Evolutionary conservation across 2,888 invertebrate species (phyloP), one percentile per base, ranked within the genome.

Genomic region (Pseudoips prasinana): DNA sequence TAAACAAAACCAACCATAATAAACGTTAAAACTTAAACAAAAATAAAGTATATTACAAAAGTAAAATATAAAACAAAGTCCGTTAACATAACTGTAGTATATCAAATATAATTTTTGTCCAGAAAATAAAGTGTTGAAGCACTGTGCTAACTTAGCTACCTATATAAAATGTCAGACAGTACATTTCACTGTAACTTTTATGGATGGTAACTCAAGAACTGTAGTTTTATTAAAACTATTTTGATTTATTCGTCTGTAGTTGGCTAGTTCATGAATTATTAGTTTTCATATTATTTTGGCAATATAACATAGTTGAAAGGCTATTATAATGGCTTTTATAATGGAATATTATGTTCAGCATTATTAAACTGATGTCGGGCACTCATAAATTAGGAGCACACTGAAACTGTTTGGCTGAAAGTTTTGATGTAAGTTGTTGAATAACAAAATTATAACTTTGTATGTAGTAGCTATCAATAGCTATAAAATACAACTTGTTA

Each of bases 171-270:
- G 39, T 46, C 35, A 40, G 34, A 42, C 25, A 43, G 24, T 22
- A 24, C 25, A 31, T 44, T 44, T 36, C 25, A 31, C 24, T 33
- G 31, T 33, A 48, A 44, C 42, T 44, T 49, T 42, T 36, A 45
- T 42, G 14, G 27, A 26, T 22, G 27, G 18, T 22, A 22, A 29
- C 25, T 38, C 27, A 24, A 45, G 30, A 53, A 58, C 2, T 26
- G 47, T 52, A 53, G 51, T 57, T 64, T 60, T 62, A 64, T 60
- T 58, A 64, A 61, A 60, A 60, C 48, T 57, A 55, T 46, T 57
- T 57, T 57, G 58, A 64, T 64, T 53, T 61, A 64, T 61, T 43
- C 37, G 39, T 39, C 48, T 40, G 29, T 38, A 46, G 33, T 39
- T 9, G 40, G 33, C 33, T 32, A 54, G 37, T 39, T 34, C 40